phyloP scores from a whole-genome alignment of 2,797 vertebrate species.

The Fratercula arctica region DNA sequence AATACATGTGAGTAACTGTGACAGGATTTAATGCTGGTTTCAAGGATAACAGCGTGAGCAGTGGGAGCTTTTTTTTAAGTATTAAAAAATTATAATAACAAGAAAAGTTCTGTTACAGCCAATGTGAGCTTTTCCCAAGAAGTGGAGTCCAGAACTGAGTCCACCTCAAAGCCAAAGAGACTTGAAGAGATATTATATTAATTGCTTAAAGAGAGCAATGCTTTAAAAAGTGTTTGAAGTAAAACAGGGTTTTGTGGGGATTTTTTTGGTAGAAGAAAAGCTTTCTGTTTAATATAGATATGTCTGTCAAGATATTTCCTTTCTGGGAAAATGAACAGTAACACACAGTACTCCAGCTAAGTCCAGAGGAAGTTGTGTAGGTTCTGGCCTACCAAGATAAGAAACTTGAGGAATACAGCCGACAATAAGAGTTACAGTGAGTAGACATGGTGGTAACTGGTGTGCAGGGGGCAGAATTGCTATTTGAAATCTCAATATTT shows the following conservation, averaged over 20 bases:
- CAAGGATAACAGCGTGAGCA: background rate
- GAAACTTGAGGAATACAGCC: background rate
- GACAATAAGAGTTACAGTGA: background rate
- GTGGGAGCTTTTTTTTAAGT: background rate
- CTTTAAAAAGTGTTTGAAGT: background rate
- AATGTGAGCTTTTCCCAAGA: background rate
- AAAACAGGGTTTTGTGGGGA: background rate
- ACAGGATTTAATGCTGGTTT: background rate
- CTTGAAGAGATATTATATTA: background rate
- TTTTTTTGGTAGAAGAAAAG: background rate
- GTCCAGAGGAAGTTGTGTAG: background rate
- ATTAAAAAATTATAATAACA: background rate
- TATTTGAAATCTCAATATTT: background rate
- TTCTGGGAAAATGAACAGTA: background rate
- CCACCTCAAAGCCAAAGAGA: background rate
- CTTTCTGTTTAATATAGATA: background rate
- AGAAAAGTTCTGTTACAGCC: background rate
- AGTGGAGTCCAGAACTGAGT: background rate
- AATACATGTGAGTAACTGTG: background rate
- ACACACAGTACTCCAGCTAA: background rate
- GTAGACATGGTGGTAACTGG: background rate
- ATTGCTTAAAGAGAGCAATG: background rate
- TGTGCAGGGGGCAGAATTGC: background rate
- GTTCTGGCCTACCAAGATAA: conserved; percentile 37
- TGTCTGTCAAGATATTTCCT: background rate